Percentiles rank a stretch among this genome's conserved stretches.
Conservation (phyloP, 2,797 vertebrate genomes). For the Paedocypris micromegethes region DNA sequence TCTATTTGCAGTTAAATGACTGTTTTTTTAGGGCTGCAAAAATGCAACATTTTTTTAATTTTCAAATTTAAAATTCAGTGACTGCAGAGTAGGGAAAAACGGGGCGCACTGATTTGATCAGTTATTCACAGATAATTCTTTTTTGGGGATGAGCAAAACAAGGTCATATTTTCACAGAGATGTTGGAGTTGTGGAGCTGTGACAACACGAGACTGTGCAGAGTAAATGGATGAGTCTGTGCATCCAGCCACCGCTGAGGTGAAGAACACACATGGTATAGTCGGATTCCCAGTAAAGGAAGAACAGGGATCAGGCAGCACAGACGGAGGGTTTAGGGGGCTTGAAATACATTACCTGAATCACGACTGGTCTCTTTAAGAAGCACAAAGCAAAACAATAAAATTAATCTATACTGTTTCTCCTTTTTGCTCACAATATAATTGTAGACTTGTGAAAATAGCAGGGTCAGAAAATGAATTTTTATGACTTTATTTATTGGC, state of each 20-base stretch:
- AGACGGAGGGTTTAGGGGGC: slow-evolving; percentile 16
- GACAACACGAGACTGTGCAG: slow-evolving; percentile 17
- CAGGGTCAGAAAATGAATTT: slow-evolving; percentile 17
- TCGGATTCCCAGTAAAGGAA: slow-evolving; percentile 10
- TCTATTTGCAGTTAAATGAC: too few species aligned
- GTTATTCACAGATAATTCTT: too few species aligned
- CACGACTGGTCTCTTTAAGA: slow-evolving; percentile 29
- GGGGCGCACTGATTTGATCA: too few species aligned
- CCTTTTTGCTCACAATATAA: background rate
- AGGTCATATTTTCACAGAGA: background rate
- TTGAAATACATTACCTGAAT: slow-evolving; percentile 34
- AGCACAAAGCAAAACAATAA: slow-evolving; percentile 34
- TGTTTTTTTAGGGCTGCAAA: too few species aligned
- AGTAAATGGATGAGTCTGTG: slow-evolving; percentile 21
- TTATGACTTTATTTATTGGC: background rate
- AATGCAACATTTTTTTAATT: too few species aligned
- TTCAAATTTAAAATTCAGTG: too few species aligned
- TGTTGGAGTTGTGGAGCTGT: slow-evolving; percentile 10
- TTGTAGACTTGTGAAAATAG: background rate
- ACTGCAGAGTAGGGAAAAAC: too few species aligned
- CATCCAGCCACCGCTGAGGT: slow-evolving; percentile 23
- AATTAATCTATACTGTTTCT: slow-evolving; percentile 13
- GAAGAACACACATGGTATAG: slow-evolving; percentile 7
- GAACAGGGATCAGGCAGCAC: slow-evolving; percentile 16
- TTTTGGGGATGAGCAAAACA: too few species aligned